Evolutionary conservation across 2,888 invertebrate genomes (phyloP).

Genomic region (Diabrotica balteata): DNA sequence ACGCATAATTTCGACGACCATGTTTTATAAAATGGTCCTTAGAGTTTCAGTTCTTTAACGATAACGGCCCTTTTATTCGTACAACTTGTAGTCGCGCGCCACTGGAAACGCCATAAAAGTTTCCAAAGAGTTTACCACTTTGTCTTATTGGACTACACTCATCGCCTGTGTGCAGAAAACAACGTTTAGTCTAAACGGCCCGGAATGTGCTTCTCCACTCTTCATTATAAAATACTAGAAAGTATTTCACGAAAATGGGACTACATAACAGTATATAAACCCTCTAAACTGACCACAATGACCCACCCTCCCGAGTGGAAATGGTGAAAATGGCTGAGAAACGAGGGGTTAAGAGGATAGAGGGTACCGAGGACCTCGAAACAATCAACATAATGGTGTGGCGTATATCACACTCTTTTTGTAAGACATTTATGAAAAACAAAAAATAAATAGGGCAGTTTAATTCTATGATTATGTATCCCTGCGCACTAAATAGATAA

Average conservation of each 20-base stretch:
- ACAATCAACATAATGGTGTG: slow-evolving; percentile 44
- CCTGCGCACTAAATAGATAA: too few species aligned
- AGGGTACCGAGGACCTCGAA: slow-evolving; percentile 22
- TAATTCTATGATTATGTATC: too few species aligned
- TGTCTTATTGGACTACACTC: slow-evolving; percentile 57
- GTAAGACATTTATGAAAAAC: slow-evolving; percentile 3
- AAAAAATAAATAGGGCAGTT: too few species aligned
- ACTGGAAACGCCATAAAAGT: slow-evolving; percentile 18
- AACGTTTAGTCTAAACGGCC: slow-evolving; percentile 50
- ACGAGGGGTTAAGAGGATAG: slow-evolving; percentile 33
- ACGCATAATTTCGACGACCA: too few species aligned
- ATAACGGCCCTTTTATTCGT: too few species aligned
- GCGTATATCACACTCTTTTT: slow-evolving; percentile 16
- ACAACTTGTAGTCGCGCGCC: slow-evolving; percentile 41
- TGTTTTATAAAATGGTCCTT: too few species aligned
- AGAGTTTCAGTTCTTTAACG: too few species aligned
- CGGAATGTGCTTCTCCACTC: slow-evolving; percentile 47
- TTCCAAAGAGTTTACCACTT: slow-evolving; percentile 48
- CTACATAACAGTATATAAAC: slow-evolving; percentile 55
- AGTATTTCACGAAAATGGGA: slow-evolving; percentile 54
- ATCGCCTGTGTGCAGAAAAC: slow-evolving; percentile 52
- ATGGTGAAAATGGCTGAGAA: slow-evolving; percentile 15
- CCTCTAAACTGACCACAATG: slow-evolving; percentile 42
- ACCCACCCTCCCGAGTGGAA: slow-evolving; percentile 14
- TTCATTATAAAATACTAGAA: slow-evolving; percentile 56